These are phyloP conservation scores for Antechinus flavipes DNA, from an alignment of 2,113 vertebrate genomes.

Conservation along the genomic window DNA sequence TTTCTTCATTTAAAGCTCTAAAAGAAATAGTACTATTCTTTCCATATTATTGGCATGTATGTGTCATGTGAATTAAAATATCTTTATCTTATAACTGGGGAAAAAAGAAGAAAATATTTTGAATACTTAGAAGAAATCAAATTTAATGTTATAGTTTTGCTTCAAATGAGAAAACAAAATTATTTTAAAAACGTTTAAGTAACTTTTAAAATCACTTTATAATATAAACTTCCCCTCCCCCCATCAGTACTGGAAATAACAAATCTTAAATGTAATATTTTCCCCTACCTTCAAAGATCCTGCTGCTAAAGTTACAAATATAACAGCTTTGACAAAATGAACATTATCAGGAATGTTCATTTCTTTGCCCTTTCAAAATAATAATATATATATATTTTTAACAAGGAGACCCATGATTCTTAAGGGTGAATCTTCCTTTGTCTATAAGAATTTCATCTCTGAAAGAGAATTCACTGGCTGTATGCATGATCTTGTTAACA, in stretches of 20 bases:
- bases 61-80: slow-evolving; percentile 25
- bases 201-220: neutral
- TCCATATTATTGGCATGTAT: neutral
- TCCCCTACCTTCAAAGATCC: neutral
- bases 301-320: neutral
- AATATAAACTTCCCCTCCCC: neutral
- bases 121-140: neutral
- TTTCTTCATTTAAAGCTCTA: slow-evolving; percentile 37
- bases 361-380: neutral
- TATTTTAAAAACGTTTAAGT: neutral
- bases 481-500: neutral
- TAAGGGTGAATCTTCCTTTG: neutral
- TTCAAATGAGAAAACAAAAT: neutral
- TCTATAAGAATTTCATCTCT: neutral
- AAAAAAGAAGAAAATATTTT: slow-evolving; percentile 4
- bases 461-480: neutral
- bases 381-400: no score
- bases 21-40: slow-evolving; percentile 17
- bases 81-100: slow-evolving; percentile 29
- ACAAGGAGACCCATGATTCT: neutral
- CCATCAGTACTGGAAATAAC: neutral
- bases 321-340: neutral
- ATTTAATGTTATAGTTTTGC: neutral
- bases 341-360: neutral
- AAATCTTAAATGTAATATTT: neutral